Conservation (phyloP, 2,797 vertebrate species). For the Acipenser ruthenus region DNA sequence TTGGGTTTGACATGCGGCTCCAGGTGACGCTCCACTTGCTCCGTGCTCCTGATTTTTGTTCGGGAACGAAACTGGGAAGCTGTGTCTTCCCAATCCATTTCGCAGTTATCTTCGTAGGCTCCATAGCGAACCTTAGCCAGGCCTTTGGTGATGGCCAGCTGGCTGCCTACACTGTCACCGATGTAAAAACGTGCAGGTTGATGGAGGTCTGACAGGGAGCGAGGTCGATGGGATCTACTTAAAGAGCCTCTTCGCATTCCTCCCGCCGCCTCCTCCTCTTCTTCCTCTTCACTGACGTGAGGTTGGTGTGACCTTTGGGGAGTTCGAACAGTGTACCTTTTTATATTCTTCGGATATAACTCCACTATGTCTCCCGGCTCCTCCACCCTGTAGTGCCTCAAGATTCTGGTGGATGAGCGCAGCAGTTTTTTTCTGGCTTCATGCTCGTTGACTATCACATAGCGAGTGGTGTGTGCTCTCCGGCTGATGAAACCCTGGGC, state of each 20-base stretch:
- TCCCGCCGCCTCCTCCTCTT: constrained; percentile 48
- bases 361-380: constrained; percentile 61
- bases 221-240: constrained; percentile 46
- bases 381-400: constrained; percentile 63
- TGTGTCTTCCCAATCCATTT: constrained; percentile 40
- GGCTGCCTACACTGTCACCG: constrained; percentile 52
- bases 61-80: constrained; percentile 43
- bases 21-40: constrained; percentile 34
- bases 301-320: constrained; percentile 52
- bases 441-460: constrained; percentile 71
- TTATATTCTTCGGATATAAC: constrained; percentile 60
- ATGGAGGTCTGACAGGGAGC: constrained; percentile 67
- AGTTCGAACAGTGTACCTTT: constrained; percentile 45
- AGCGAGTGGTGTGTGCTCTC: constrained; percentile 57
- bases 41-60: constrained; percentile 42
- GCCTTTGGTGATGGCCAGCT: constrained; percentile 40
- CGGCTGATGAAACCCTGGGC: constrained; percentile 50
- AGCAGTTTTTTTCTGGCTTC: constrained; percentile 62
- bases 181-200: constrained; percentile 65
- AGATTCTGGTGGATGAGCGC: constrained; percentile 58
- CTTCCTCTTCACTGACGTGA: constrained; percentile 68
- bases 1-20: constrained; percentile 58
- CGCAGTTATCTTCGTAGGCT: constrained; percentile 44
- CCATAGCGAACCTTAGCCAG: constrained; percentile 36
- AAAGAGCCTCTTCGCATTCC: constrained; percentile 35